These are phyloP conservation scores for Diaperis boleti DNA, from an alignment of 2,888 invertebrate species.

Conservation along the genomic window DNA sequence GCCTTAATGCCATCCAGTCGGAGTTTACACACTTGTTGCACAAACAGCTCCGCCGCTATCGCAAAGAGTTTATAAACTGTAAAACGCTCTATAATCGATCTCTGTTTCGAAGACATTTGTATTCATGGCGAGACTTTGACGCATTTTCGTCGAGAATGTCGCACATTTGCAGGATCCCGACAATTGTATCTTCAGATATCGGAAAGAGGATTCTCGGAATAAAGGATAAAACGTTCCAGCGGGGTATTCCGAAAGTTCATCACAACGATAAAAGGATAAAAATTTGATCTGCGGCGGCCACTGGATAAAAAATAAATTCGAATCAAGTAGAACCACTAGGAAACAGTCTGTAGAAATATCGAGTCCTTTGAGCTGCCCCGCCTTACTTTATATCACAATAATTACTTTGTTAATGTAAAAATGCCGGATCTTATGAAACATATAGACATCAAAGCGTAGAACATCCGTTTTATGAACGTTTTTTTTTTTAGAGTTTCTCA, in stretches of 20 bases:
- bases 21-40: too few species aligned
- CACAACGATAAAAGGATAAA: conserved; percentile 6
- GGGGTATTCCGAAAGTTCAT: conserved; percentile 7
- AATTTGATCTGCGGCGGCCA: background rate
- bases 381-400: too few species aligned
- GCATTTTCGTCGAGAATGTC: conserved; percentile 8
- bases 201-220: conserved; percentile 1
- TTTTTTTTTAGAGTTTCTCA: too few species aligned
- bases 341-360: too few species aligned
- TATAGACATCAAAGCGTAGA: too few species aligned
- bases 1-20: too few species aligned
- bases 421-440: too few species aligned
- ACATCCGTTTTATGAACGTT: too few species aligned
- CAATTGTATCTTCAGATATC: conserved; percentile 15
- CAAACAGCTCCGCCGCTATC: background rate
- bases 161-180: conserved; percentile 15
- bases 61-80: conserved; percentile 11
- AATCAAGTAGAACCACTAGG: background rate
- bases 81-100: conserved; percentile 20
- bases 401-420: too few species aligned
- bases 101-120: conserved; percentile 21
- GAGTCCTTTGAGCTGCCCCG: too few species aligned
- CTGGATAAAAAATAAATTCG: conserved; percentile 1
- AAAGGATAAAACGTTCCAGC: conserved; percentile 2
- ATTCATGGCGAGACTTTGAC: conserved; percentile 10